Base-by-base conservation (phyloP, 2,797 vertebrate genomes). In the Diplodus puntazzo region DNA sequence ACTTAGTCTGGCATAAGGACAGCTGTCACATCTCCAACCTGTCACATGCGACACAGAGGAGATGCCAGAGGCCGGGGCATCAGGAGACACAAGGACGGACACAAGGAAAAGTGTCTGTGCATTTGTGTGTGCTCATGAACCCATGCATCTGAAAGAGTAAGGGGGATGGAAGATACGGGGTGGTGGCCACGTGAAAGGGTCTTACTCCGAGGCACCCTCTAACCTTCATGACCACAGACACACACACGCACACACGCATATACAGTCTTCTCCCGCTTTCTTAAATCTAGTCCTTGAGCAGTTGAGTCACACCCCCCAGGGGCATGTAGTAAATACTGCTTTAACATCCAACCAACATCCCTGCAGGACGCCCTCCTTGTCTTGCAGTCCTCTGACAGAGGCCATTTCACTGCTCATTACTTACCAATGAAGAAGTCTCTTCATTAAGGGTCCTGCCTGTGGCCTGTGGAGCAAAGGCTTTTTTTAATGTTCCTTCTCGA, bases 21-120 rank as follows among this genome's bases (percentile, higher is more conserved):
- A 95, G 93, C 95, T 95, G 95, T 95, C 95, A 95, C 91, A 92
- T 95, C 92, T 94, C 92, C 87, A 89, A 87, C 88, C 92, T 93
- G 92, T 95, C 94, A 95, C 91, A 89, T 87, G 85, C 72, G 9
- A 84, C 88, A 83, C 88, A 85, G 88, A 91, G 85, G 90, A 91
- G 90, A 93, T 73, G 93, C 90, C 92, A 90, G 84, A 79, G 90
- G 94, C 90, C 74, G 46, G 87, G 89, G 86, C 92, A 92, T 87
- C 71, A 45, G 88, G 84, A 89, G 83, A 89, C 85, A 88, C 88
- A 92, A 90, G 90, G 91, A 90, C 87, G 62, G 89, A 93, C 93
- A 85, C 82, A 86, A 77, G 81, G 84, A 73, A 84, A 64, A 75
- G 81, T 45, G 67, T 61, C 30, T 39, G 42, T 34, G 27, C 11